Base-by-base conservation (phyloP, 92 coral and sea anemone species). In the Heliopora coerulea region DNA sequence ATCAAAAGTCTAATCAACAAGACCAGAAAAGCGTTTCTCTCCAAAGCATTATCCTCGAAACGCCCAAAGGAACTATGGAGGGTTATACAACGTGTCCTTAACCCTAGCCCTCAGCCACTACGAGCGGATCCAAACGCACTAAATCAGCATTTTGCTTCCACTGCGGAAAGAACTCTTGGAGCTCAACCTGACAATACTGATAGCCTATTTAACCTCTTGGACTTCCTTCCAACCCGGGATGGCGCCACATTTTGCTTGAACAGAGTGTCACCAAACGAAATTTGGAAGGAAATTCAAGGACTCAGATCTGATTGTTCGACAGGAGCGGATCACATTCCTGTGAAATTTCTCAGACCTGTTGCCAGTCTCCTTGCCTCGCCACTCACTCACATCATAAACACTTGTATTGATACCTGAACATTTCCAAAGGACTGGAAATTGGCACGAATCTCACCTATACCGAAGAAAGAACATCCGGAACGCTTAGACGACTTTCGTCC, bases 61-160 rank as follows among this genome's bases (percentile, higher is more conserved):
- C 80, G 86, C 40, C 84, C 88, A 37, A 83, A 83, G 54, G 79
- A 56, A 62, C 86, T 87, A 26, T 87, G 88, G 86, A 73, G 73
- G 56, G 85, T 83, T 25, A 87, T 83, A 20, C 85, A 87, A 54
- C 83, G 87, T 18, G 59, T 87, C 25, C 86, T 87, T 44, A 23
- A 87, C 64, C 87, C 91, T 34, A 75, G 62, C 62, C 79, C 79
- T 25, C 60, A 54, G 72, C 83, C 83, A 12, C 63, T 83, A 49
- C 49, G 79, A 15, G 69, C 48, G 10, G 59, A 72, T 50, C 84
- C 77, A 50, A 66, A 78, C 54, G 54, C 0, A 19, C 78, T 72
- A 31, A 72, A 70, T 70, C 37, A 70, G 49, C 73, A 80, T 40
- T 80, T 80, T 64, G 65, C 62, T 56, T 37, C 37, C 49, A 72